These are phyloP conservation scores for Halictus rubicundus DNA, from an alignment of 1,140 invertebrate genomes.

Conservation along the genomic window DNA sequence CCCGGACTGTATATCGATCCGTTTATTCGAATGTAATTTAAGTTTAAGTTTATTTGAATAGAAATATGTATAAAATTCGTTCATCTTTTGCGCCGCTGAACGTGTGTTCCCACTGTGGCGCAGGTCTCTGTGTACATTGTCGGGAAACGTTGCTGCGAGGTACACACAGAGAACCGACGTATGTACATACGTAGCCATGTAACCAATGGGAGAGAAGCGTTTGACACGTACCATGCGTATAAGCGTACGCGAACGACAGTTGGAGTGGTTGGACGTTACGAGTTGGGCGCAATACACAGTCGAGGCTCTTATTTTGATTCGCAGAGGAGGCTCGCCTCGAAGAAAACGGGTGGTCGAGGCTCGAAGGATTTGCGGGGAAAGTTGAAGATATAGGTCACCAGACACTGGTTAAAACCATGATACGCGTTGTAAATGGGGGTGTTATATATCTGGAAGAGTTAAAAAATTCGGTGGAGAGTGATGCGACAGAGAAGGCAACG, in stretches of 20 bases:
- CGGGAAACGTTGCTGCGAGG: background rate
- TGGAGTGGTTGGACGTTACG: constrained; percentile 43
- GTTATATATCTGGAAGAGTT: constrained; percentile 37
- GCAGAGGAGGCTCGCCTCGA: constrained; percentile 42
- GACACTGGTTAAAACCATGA: constrained; percentile 41
- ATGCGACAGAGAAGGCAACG: constrained; percentile 35
- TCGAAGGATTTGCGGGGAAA: constrained; percentile 23
- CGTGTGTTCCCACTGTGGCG: too few relatives aligned
- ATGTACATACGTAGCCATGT: constrained; percentile 25
- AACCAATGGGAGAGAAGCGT: constrained; percentile 36
- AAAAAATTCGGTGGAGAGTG: constrained; percentile 25
- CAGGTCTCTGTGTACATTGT: constrained; percentile 3
- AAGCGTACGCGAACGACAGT: constrained; percentile 40
- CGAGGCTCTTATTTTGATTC: constrained; percentile 50
- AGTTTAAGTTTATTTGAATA: background rate
- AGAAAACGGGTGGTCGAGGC: constrained; percentile 43
- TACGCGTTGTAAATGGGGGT: constrained; percentile 46
- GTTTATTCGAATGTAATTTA: too few relatives aligned
- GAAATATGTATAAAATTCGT: background rate
- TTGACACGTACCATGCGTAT: constrained; percentile 49
- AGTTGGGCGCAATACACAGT: constrained; percentile 39
- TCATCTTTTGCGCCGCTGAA: background rate
- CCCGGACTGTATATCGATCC: too few relatives aligned
- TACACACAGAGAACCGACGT: constrained; percentile 15
- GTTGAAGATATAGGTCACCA: constrained; percentile 32